phyloP scores from a whole-genome alignment of 2,113 vertebrate genomes.

The Lathamus discolor region DNA sequence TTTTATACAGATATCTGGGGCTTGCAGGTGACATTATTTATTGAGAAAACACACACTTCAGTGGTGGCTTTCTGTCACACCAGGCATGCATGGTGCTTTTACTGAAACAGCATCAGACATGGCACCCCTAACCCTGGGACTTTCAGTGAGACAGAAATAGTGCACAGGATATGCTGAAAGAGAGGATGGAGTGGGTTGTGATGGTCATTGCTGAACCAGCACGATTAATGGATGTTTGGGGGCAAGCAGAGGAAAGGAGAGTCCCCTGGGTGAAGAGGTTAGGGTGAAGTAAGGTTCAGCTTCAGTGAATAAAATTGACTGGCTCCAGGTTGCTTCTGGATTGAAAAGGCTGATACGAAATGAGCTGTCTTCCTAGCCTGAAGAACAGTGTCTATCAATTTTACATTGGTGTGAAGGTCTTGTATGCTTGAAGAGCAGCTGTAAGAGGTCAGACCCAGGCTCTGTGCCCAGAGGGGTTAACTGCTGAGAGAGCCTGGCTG shows the following conservation, averaged over 20 bases:
- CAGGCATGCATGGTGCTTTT: neutral
- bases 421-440: neutral
- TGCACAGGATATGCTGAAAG: accelerated
- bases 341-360: neutral
- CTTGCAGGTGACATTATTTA: neutral
- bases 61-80: neutral
- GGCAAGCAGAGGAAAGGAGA: neutral
- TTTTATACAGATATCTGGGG: neutral
- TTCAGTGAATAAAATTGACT: neutral
- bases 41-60: neutral
- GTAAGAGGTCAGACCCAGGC: neutral
- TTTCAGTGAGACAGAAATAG: neutral
- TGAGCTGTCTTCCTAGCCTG: neutral
- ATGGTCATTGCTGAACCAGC: neutral
- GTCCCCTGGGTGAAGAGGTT: neutral
- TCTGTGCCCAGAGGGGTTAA: neutral
- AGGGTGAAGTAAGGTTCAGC: neutral
- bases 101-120: neutral
- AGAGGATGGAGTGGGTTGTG: neutral
- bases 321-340: neutral
- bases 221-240: accelerated
- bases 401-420: neutral
- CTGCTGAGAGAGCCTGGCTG: neutral
- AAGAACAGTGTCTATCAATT: neutral
- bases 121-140: neutral